These are phyloP conservation scores for Pyrrhia umbra DNA, from an alignment of 2,888 invertebrate genomes.

Conservation along the genomic window DNA sequence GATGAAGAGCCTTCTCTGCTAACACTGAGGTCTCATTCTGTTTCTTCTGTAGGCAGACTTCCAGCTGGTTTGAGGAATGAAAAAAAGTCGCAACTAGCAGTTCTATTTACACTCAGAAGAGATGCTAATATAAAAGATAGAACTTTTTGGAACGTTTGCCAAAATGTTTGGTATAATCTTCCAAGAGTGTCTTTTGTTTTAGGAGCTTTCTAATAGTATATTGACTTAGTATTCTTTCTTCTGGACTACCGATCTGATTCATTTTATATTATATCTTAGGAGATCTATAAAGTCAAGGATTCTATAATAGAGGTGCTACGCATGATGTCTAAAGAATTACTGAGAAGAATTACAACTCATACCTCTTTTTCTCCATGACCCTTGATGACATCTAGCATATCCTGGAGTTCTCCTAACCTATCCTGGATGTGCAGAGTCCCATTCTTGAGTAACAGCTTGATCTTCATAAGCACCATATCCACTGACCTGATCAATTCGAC, in stretches of 20 bases:
- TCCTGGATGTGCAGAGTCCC: constrained; percentile 84
- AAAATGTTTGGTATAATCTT: too few relatives aligned
- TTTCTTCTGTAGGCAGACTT: constrained; percentile 72
- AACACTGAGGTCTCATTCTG: constrained; percentile 78
- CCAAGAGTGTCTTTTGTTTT: too few relatives aligned
- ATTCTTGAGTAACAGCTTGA: constrained; percentile 81
- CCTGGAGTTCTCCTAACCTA: constrained; percentile 75
- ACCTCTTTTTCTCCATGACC: constrained; percentile 74
- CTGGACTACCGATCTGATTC: too few relatives aligned
- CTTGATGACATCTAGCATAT: constrained; percentile 71
- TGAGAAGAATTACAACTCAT: background rate
- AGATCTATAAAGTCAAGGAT: too few relatives aligned
- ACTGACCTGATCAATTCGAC: constrained; percentile 76
- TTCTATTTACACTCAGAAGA: too few relatives aligned
- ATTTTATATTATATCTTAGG: too few relatives aligned
- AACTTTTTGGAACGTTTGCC: too few relatives aligned
- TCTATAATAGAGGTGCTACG: too few relatives aligned
- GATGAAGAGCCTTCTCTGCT: constrained; percentile 85
- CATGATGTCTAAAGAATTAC: background rate
- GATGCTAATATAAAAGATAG: too few relatives aligned
- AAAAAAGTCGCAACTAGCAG: background rate
- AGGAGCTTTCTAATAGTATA: too few relatives aligned
- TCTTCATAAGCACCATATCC: constrained; percentile 82
- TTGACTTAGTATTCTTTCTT: too few relatives aligned
- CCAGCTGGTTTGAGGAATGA: constrained; percentile 66